Conservation (phyloP, 2,888 invertebrate species). For the Drosophila neotestacea region DNA sequence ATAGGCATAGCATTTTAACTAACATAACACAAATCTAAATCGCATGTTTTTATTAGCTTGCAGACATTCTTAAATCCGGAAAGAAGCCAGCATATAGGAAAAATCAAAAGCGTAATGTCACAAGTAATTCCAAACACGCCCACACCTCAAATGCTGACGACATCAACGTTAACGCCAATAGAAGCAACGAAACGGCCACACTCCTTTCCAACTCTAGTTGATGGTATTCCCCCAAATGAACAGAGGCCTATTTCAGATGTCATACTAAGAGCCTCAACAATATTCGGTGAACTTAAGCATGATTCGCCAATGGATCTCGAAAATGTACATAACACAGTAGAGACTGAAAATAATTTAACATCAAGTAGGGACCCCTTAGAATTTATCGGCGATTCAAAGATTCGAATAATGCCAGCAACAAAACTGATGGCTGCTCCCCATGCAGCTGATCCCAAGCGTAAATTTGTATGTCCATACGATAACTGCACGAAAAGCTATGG, state of each 20-base stretch:
- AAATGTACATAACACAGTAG: conserved; percentile 59
- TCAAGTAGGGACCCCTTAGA: conserved; percentile 39
- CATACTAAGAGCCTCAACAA: conserved; percentile 61
- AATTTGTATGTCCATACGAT: conserved; percentile 80
- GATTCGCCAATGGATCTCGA: conserved; percentile 72
- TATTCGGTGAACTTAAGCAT: conserved; percentile 66
- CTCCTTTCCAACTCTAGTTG: conserved; percentile 54
- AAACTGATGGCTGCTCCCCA: conserved; percentile 75
- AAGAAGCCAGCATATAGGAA: conserved; percentile 22
- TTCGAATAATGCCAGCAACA: conserved; percentile 79
- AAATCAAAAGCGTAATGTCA: conserved; percentile 62
- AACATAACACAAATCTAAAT: not conserved
- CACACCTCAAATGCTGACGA: conserved; percentile 80
- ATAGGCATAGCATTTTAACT: conserved; percentile 6
- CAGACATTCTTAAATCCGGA: conserved; percentile 28
- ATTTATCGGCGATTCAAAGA: conserved; percentile 62
- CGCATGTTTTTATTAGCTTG: conserved; percentile 24
- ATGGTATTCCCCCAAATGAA: conserved; percentile 49
- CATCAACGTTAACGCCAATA: conserved; percentile 72
- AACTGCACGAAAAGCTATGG: conserved; percentile 83
- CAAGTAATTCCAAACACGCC: conserved; percentile 77
- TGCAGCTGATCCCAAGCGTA: conserved; percentile 76
- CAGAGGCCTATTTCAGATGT: conserved; percentile 45
- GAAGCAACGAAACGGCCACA: conserved; percentile 61
- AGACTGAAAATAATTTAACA: conserved; percentile 64